These are phyloP conservation scores for Parnassius mnemosyne DNA, from an alignment of 2,888 invertebrate genomes.

Conservation along the genomic window DNA sequence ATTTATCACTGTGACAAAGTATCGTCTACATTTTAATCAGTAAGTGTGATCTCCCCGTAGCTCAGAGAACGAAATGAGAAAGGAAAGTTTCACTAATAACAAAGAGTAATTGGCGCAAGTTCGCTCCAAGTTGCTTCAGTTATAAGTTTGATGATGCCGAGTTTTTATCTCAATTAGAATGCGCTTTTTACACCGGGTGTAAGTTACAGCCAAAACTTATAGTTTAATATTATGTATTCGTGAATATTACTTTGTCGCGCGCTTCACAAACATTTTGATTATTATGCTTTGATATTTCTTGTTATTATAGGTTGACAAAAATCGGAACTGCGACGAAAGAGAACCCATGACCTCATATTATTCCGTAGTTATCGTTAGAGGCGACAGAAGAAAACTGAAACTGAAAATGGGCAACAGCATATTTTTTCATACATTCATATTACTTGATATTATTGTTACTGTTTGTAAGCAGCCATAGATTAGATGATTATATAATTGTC, in stretches of 20 bases:
- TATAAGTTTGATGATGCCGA: constrained; percentile 20
- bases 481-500: no score
- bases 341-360: no score
- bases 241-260: constrained; percentile 1
- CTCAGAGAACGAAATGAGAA: constrained; percentile 1
- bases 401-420: no score
- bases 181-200: constrained; percentile 12
- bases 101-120: constrained; percentile 23
- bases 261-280: not conserved
- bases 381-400: no score
- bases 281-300: no score
- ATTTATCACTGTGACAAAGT: constrained; percentile 19
- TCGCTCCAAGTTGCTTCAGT: constrained; percentile 10
- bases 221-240: constrained; percentile 2
- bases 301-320: no score
- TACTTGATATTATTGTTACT: no score
- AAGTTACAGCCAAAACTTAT: constrained; percentile 8
- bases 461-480: no score
- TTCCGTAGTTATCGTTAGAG: no score
- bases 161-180: constrained; percentile 25
- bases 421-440: no score
- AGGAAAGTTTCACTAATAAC: constrained; percentile 24
- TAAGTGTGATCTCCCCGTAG: constrained; percentile 12
- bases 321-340: no score
- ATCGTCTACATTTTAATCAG: constrained; percentile 18